These are phyloP conservation scores for Passer domesticus DNA, from an alignment of 2,113 vertebrate species.

Conservation along the genomic window DNA sequence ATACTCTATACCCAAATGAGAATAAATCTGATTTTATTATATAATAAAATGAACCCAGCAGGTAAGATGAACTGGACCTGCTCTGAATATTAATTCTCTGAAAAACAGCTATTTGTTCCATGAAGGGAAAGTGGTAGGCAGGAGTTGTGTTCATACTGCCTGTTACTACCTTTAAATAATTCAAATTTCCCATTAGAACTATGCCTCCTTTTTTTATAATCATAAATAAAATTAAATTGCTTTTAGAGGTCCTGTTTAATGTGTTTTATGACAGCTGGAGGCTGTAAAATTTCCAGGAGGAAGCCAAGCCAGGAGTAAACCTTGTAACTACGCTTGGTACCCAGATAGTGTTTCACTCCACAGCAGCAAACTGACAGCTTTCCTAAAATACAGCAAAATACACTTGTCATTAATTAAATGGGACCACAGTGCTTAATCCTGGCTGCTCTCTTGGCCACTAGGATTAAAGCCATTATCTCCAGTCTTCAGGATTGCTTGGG, in stretches of 20 bases:
- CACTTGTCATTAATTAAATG: neutral
- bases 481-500: neutral
- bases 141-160: neutral
- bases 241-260: neutral
- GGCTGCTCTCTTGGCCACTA: neutral
- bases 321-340: neutral
- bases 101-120: neutral
- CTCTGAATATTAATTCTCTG: conserved; percentile 16
- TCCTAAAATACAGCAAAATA: neutral
- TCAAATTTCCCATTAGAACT: neutral
- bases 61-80: neutral
- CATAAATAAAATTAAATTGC: conserved; percentile 25
- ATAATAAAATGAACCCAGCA: neutral
- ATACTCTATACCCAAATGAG: conserved; percentile 16
- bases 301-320: neutral
- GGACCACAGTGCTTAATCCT: neutral
- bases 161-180: neutral
- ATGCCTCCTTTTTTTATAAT: neutral
- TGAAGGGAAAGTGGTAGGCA: neutral
- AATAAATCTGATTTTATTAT: conserved; percentile 46
- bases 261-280: neutral
- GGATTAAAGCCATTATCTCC: neutral
- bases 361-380: neutral
- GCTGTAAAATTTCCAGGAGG: conserved; percentile 17
- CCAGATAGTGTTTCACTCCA: neutral